Evolutionary conservation across 2,888 invertebrate genomes (phyloP), one percentile per base, ranked within the genome.

Genomic region (Chouioia cunea): DNA sequence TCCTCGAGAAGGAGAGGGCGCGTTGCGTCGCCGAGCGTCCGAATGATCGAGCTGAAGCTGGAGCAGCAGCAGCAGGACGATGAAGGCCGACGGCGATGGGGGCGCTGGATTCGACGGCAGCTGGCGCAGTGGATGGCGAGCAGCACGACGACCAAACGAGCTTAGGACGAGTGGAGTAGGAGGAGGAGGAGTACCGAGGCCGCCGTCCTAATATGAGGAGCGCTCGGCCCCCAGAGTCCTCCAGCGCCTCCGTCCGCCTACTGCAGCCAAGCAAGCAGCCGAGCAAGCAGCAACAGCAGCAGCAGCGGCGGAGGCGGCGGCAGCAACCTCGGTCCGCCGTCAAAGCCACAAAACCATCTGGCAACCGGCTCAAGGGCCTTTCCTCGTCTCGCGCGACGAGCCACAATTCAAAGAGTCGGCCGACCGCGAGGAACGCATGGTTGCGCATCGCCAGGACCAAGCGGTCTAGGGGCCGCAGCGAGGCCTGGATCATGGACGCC

Each of bases 401-500:
- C 50, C 16, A 4, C 54, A 54, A 20, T 27, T 4, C 64, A 23
- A 62, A 22, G 18, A 14, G 27, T 6, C 18, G 27, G 46, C 27
- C 63, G 8, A 57, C 36, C 16, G 46, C 44, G 16, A 64, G 69
- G 27, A 50, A 10, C 70, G 59, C 66, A 47, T 77, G 77, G 77
- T 67, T 74, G 47, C 73, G 74, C 59, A 65, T 77, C 54, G 76
- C 76, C 62, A 73, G 75, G 46, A 65, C 73, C 53, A 74, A 75
- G 65, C 75, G 75, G n/a, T n/a, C n/a, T 66, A 74, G 75, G 54
- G 72, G 63, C 65, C 44, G 58, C 52, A 71, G 68, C 70, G 79
- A 82, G 69, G 73, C 74, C 70, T 77, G 76, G 77, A 78, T 79
- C 72, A 82, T 82, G 80, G 82, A 82, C 72, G 80, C 80, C 65